A percentile compares a stretch with the other conserved stretches of the same genome.
phyloP scores from a whole-genome alignment of 2,888 invertebrate genomes.

The Dryobotodes eremita region DNA sequence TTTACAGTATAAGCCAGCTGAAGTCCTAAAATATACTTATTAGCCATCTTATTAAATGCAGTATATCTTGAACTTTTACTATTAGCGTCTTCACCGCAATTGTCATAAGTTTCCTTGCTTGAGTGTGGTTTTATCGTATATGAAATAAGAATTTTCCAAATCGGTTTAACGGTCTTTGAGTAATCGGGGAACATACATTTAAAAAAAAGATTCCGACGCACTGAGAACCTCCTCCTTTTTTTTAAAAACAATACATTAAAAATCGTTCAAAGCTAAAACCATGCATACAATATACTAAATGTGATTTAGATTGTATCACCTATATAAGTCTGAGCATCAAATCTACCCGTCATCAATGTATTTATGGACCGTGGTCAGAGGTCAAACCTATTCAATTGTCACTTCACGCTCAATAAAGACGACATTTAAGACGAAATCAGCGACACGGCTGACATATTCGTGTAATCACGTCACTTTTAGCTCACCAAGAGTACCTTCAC shows the following conservation, averaged over 20 bases:
- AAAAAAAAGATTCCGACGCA: too few relatives aligned
- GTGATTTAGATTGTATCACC: background rate
- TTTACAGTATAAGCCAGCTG: too few relatives aligned
- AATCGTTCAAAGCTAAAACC: background rate
- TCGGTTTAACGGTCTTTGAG: too few relatives aligned
- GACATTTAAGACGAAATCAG: conserved; percentile 23
- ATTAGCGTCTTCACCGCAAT: too few relatives aligned
- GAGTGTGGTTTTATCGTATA: too few relatives aligned
- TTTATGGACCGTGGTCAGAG: conserved; percentile 31
- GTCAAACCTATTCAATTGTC: conserved; percentile 51
- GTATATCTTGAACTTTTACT: too few relatives aligned
- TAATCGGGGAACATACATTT: too few relatives aligned
- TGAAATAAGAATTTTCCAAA: too few relatives aligned
- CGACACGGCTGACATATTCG: conserved; percentile 31
- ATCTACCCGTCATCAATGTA: conserved; percentile 10
- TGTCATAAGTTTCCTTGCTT: too few relatives aligned
- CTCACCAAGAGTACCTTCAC: background rate
- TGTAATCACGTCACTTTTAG: conserved; percentile 10
- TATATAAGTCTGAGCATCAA: background rate
- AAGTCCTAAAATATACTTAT: too few relatives aligned
- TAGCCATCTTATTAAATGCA: too few relatives aligned
- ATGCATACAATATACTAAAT: background rate
- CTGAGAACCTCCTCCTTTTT: too few relatives aligned
- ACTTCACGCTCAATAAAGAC: conserved; percentile 29
- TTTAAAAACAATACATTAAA: background rate